These are phyloP conservation scores for Diglossa cyanea DNA, from an alignment of 2,797 vertebrate genomes.

Conservation along the genomic window DNA sequence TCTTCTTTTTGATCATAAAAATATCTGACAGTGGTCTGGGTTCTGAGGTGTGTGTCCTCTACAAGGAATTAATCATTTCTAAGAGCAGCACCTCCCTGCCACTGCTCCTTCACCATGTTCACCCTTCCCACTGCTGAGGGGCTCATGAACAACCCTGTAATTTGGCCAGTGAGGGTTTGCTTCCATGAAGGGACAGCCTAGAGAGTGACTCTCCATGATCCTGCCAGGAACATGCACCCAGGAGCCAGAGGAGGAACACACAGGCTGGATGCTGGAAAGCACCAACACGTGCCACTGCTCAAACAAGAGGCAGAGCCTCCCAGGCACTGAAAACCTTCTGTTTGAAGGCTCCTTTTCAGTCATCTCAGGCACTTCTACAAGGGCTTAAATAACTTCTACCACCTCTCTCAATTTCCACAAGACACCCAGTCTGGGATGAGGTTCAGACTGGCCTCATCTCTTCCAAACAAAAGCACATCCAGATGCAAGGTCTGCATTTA, in stretches of 20 bases:
- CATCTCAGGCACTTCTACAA: neutral
- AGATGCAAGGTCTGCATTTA: neutral
- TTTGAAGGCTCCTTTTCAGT: neutral
- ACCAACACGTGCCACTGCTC: accelerated
- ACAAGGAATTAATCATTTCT: neutral
- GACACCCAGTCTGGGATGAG: neutral
- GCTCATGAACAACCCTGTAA: neutral
- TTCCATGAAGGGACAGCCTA: neutral
- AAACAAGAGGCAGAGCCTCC: neutral
- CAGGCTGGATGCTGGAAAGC: neutral
- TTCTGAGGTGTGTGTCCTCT: neutral
- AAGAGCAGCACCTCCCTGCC: neutral
- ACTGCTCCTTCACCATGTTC: neutral
- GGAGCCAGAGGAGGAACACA: neutral
- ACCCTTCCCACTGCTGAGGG: neutral
- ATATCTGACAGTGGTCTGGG: neutral
- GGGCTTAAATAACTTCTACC: neutral
- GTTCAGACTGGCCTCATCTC: neutral
- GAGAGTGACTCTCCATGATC: neutral
- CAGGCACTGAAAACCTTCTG: neutral
- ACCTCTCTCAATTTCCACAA: neutral
- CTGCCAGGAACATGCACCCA: neutral
- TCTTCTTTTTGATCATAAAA: neutral
- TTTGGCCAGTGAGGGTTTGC: neutral
- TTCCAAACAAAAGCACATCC: neutral